Conservation (phyloP, 2,888 invertebrate genomes). For the Sinhomidia bicolor region DNA sequence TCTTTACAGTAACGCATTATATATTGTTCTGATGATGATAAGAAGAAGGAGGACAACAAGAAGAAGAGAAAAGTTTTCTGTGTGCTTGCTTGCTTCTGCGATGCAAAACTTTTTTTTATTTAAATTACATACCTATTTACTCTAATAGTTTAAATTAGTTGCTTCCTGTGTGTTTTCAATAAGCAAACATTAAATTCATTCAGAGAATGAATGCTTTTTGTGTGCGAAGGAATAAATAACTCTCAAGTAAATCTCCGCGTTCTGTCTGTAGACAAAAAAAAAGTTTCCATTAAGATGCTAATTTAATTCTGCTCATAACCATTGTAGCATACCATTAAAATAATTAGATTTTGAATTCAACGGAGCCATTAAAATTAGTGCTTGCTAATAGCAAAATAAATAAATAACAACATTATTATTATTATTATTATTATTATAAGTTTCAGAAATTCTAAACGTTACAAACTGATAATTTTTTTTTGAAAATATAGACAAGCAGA, state of each 20-base stretch:
- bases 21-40: not conserved
- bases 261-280: not conserved
- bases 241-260: not conserved
- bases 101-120: not conserved
- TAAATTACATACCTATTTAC: too few species aligned
- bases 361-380: constrained; percentile 26
- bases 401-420: not conserved
- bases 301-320: constrained; percentile 34
- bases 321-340: constrained; percentile 25
- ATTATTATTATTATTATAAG: too few species aligned
- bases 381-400: not conserved
- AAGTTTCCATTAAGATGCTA: constrained; percentile 20
- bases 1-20: not conserved
- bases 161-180: constrained; percentile 12
- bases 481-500: not conserved
- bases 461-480: not conserved
- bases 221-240: not conserved
- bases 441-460: not conserved
- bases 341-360: constrained; percentile 1
- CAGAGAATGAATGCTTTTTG: not conserved
- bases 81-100: too few species aligned
- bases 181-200: constrained; percentile 3
- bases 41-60: not conserved
- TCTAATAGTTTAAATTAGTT: constrained; percentile 5
- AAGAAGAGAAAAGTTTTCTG: not conserved